Evolutionary conservation across 2,797 vertebrate species (phyloP).

Genomic region (Labeo calbasu): DNA sequence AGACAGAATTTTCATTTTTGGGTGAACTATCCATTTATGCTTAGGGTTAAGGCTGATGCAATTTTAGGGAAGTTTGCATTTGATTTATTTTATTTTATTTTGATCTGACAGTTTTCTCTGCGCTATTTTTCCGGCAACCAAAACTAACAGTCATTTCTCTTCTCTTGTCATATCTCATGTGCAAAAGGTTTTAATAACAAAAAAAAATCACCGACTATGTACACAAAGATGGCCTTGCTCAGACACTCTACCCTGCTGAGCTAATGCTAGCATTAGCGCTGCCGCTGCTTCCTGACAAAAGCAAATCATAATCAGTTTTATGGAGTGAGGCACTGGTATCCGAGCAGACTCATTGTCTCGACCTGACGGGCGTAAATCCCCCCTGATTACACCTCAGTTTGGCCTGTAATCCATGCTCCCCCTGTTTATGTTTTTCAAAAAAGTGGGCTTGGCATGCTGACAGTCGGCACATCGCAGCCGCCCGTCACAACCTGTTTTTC

Average conservation of each 20-base stretch:
- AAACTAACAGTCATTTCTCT: not conserved
- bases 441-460: slow-evolving; percentile 73
- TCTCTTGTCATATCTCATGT: not conserved
- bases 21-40: too few relatives aligned
- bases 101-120: not conserved
- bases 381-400: slow-evolving; percentile 76
- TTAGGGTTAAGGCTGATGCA: too few relatives aligned
- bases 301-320: slow-evolving; percentile 75
- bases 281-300: slow-evolving; percentile 73
- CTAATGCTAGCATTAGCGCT: slow-evolving; percentile 66
- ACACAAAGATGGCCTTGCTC: slow-evolving; percentile 62
- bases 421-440: slow-evolving; percentile 78
- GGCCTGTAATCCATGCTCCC: slow-evolving; percentile 74
- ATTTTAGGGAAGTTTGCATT: too few relatives aligned
- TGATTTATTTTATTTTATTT: not conserved
- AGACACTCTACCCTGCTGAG: slow-evolving; percentile 60
- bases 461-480: slow-evolving; percentile 63
- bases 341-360: slow-evolving; percentile 74
- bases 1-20: too few relatives aligned
- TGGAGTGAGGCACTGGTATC: slow-evolving; percentile 71
- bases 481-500: slow-evolving; percentile 59
- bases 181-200: slow-evolving; percentile 38
- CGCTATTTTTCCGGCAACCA: not conserved
- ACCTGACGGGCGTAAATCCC: slow-evolving; percentile 76
- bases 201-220: slow-evolving; percentile 55